A percentile compares a stretch with the other conserved stretches of the same genome.
phyloP scores from a whole-genome alignment of 2,113 vertebrate species.

The Carassius carassius region DNA sequence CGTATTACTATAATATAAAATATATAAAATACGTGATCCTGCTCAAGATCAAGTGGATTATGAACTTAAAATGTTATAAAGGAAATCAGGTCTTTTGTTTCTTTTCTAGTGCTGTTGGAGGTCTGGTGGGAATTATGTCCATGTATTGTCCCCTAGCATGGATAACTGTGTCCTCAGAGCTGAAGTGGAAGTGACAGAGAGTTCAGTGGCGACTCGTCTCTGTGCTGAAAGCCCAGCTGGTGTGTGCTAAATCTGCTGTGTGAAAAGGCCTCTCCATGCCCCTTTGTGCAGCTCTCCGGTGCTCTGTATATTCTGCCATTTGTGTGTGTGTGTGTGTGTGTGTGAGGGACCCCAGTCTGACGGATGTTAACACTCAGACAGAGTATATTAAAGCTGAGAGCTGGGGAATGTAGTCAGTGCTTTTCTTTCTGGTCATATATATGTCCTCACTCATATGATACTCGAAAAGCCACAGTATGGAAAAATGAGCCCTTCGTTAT shows the following conservation, averaged over 20 bases:
- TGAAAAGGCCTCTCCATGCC: constrained; percentile 61
- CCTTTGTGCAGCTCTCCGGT: constrained; percentile 55
- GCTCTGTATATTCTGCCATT: neutral
- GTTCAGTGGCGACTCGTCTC: constrained; percentile 45
- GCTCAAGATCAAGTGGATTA: constrained; percentile 9
- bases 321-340: constrained; percentile 26
- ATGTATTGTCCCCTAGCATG: constrained; percentile 49
- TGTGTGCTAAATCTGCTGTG: constrained; percentile 65
- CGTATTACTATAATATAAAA: too few species aligned
- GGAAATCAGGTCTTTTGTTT: constrained; percentile 15
- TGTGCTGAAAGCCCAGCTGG: constrained; percentile 61
- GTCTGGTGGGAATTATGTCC: constrained; percentile 25
- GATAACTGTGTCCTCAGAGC: constrained; percentile 33
- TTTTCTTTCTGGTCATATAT: constrained; percentile 28
- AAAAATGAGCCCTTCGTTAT: neutral
- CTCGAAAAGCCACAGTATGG: neutral
- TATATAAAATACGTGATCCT: neutral
- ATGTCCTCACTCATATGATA: neutral
- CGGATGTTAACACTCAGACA: constrained; percentile 61
- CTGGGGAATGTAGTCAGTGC: constrained; percentile 63
- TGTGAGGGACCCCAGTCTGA: constrained; percentile 60
- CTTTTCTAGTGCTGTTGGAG: neutral
- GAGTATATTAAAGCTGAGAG: constrained; percentile 68
- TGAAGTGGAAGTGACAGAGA: constrained; percentile 58
- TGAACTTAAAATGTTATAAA: neutral